Evolutionary conservation across 1,140 invertebrate species (phyloP), one percentile per base, ranked within the genome.

Genomic region (Agrilus planipennis): DNA sequence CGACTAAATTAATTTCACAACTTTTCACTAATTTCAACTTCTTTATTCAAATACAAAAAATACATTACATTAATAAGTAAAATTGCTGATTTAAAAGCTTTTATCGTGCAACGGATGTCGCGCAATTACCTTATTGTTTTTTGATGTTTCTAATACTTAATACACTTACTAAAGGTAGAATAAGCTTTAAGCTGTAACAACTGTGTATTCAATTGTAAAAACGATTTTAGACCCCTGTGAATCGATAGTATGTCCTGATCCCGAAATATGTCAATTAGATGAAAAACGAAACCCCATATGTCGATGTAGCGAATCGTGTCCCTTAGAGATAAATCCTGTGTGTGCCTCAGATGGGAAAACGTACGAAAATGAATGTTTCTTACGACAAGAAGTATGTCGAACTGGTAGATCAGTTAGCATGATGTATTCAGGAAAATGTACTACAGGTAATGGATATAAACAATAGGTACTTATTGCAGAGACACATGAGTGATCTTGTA

Each of bases 311-410:
- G 81, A 83, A 53, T 69, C 78, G 21, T 90, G 87, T 56, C 69
- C 76, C n/a, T 61, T 78, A 30, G 84, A 87, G 55, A 81, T 86
- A 54, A 71, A 75, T 2, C 84, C 85, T 0, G 84, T 91, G 21
- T 92, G 88, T 54, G 87, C 79, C 7, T 87, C 80, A 4, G 80
- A 84, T 54, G 83, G 84, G 18, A 84, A 84, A 64, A 90, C 86
- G 1, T 92, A 91, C 63, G 76, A 77, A 16, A 90, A 89, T 62
- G 81, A 87, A 55, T 91, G 88, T 62, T 71, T 75, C 44, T 69
- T 90, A 47, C 70, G 77, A 37, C 75, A 81, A 45, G 81, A 86
- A 57, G 77, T 78, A 15, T 87, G 84, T 57, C 70, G 79, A 48
- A 74, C 77, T 7, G 68, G 79, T 47, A 78, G 76, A 58, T 72